Conservation (phyloP, 1,140 invertebrate genomes). For the Harpegnathos saltator region DNA sequence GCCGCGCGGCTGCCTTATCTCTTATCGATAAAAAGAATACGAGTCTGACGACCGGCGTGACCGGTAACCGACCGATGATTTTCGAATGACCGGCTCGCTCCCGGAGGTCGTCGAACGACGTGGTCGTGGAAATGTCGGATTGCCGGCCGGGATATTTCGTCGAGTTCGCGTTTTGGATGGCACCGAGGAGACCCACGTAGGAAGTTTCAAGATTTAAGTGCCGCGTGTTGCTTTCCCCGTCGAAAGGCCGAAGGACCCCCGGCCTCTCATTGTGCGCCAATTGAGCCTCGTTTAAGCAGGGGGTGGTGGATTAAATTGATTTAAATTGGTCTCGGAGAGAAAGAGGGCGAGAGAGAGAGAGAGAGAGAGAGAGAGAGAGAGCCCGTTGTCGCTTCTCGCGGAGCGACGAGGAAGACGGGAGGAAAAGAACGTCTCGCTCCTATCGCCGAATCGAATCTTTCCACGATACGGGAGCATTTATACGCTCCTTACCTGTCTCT, state of each 20-base stretch:
- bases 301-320: constrained; percentile 83
- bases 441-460: constrained; percentile 79
- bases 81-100: constrained; percentile 23
- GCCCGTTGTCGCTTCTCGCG: constrained; percentile 53
- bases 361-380: too few relatives aligned
- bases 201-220: constrained; percentile 72
- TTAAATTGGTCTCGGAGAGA: constrained; percentile 79
- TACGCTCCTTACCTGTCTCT: constrained; percentile 80
- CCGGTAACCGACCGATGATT: background rate
- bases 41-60: constrained; percentile 43
- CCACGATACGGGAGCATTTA: constrained; percentile 84
- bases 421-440: constrained; percentile 58
- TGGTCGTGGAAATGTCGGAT: constrained; percentile 23
- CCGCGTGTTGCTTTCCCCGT: constrained; percentile 48
- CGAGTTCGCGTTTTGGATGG: background rate
- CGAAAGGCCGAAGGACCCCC: constrained; percentile 75
- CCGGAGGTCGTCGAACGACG: constrained; percentile 40
- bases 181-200: constrained; percentile 26
- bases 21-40: constrained; percentile 67
- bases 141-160: constrained; percentile 1
- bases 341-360: constrained; percentile 39
- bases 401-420: constrained; percentile 53
- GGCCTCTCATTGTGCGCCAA: constrained; percentile 81
- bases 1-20: constrained; percentile 77
- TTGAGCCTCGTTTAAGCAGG: constrained; percentile 82